These are phyloP conservation scores for Pygocentrus nattereri DNA, from an alignment of 2,797 vertebrate species.

Conservation along the genomic window DNA sequence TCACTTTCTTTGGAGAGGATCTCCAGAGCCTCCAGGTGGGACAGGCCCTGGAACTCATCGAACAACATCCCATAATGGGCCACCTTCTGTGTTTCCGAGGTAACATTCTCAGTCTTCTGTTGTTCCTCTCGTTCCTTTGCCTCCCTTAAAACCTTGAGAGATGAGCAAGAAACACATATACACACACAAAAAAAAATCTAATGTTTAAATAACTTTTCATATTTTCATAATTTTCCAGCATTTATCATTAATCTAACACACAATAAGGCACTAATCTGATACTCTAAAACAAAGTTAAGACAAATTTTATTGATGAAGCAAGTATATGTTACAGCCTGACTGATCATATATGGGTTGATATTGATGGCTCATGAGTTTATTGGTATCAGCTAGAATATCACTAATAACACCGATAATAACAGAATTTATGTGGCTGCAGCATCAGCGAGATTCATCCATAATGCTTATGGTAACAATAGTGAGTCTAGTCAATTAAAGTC, in stretches of 20 bases:
- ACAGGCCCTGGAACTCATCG: conserved; percentile 96
- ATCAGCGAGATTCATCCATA: not conserved
- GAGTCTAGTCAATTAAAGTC: not conserved
- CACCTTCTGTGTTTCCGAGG: conserved; percentile 83
- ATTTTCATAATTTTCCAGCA: too few species aligned
- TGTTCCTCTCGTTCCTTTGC: conserved; percentile 94
- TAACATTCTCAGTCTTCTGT: conserved; percentile 77
- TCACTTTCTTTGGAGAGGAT: conserved; percentile 95
- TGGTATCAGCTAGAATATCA: not conserved
- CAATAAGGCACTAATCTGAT: not conserved
- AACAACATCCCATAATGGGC: conserved; percentile 97
- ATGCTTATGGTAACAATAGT: not conserved
- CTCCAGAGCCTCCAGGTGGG: conserved; percentile 96
- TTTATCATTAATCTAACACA: too few species aligned
- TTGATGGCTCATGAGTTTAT: too few species aligned
- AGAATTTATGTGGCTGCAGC: too few species aligned
- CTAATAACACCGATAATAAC: too few species aligned
- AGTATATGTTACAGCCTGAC: too few species aligned
- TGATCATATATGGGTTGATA: too few species aligned
- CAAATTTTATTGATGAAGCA: too few species aligned
- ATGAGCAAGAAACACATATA: conserved; percentile 8
- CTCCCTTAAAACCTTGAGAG: conserved; percentile 89
- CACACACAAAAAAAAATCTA: not conserved
- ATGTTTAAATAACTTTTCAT: not conserved
- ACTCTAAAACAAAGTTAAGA: not conserved